Conservation (phyloP, 2,888 invertebrate species). For the Drosophila pseudotalamancana region DNA sequence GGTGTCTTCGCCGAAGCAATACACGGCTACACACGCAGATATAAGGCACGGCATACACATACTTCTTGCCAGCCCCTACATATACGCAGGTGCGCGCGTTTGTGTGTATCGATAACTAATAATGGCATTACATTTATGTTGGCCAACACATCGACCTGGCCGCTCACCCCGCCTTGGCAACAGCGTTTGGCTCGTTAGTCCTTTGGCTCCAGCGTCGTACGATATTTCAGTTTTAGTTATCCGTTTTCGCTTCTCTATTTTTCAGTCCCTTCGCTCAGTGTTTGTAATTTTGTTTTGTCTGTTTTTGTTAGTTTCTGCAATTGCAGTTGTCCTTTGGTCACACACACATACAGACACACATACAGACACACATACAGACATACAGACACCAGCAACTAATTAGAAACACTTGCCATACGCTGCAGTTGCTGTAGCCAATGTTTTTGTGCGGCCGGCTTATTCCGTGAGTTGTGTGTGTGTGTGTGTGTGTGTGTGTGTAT, state of each 20-base stretch:
- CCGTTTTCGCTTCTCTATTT: conserved; percentile 42
- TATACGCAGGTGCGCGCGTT: conserved; percentile 18
- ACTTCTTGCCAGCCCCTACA: not conserved
- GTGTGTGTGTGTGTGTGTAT: conserved; percentile 4
- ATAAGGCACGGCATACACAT: conserved; percentile 2
- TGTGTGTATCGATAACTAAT: conserved; percentile 71
- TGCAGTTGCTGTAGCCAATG: conserved; percentile 20
- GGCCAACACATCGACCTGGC: not conserved
- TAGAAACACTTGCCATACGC: conserved; percentile 65
- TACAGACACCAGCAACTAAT: conserved; percentile 67
- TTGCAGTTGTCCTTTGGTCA: conserved; percentile 43
- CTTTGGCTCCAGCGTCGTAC: conserved; percentile 36
- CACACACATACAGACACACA: conserved; percentile 29
- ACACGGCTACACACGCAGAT: conserved; percentile 14
- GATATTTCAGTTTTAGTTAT: conserved; percentile 63
- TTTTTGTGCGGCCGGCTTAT: conserved; percentile 8
- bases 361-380: conserved; percentile 10
- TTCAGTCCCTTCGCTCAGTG: conserved; percentile 34
- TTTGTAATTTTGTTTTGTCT: conserved; percentile 25
- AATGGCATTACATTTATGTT: conserved; percentile 78
- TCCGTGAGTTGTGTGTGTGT: not conserved
- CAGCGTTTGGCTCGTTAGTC: conserved; percentile 42
- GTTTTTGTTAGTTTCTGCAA: conserved; percentile 39
- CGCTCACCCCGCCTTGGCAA: not conserved
- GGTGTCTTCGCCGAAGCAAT: conserved; percentile 51